These are phyloP conservation scores for Hestina assimilis DNA, from an alignment of 1,140 invertebrate genomes.

Conservation along the genomic window DNA sequence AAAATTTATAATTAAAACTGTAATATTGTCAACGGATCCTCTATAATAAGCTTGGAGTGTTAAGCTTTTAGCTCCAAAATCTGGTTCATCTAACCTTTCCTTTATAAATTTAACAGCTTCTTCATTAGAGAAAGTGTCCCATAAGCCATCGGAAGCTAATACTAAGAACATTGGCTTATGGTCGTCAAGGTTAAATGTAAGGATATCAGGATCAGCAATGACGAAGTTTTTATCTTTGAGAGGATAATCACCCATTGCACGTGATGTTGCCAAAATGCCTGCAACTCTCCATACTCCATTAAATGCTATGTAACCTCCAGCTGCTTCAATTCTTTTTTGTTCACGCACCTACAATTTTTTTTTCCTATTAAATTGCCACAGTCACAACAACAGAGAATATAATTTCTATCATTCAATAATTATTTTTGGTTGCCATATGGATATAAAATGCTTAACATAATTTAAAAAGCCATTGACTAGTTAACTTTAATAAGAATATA, in stretches of 20 bases:
- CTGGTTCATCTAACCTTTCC: slow-evolving; percentile 88
- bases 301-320: slow-evolving; percentile 95
- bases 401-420: too few relatives aligned
- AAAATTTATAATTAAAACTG: slow-evolving; percentile 94
- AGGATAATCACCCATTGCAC: slow-evolving; percentile 96
- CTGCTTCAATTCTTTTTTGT: slow-evolving; percentile 92
- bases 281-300: slow-evolving; percentile 98
- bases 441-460: too few relatives aligned
- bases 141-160: slow-evolving; percentile 95
- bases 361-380: too few relatives aligned
- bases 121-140: slow-evolving; percentile 97
- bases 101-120: slow-evolving; percentile 94
- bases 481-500: too few relatives aligned
- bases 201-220: slow-evolving; percentile 96
- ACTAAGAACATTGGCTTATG: slow-evolving; percentile 94
- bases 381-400: too few relatives aligned
- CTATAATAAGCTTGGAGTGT: slow-evolving; percentile 93
- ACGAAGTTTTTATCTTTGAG: slow-evolving; percentile 96
- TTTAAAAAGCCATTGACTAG: too few relatives aligned
- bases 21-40: slow-evolving; percentile 97
- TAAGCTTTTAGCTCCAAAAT: slow-evolving; percentile 93
- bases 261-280: slow-evolving; percentile 95
- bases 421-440: too few relatives aligned
- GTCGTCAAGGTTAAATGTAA: slow-evolving; percentile 93
- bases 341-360: slow-evolving; percentile 94